phyloP scores from a whole-genome alignment of 2,797 vertebrate genomes.

The Lagothrix lagotricha region DNA sequence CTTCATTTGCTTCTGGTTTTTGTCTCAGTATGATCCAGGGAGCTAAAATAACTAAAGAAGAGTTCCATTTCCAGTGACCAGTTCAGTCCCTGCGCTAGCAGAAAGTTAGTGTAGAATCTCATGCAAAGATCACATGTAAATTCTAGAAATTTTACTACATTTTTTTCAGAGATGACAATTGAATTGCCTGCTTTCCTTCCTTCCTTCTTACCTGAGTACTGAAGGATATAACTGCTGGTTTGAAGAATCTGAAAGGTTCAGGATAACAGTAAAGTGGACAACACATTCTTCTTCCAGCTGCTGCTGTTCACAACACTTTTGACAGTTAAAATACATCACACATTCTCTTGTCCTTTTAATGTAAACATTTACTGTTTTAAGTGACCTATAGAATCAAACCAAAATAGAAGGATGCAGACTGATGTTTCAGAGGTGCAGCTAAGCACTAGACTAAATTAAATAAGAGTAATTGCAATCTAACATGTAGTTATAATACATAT shows the following conservation, averaged over 20 bases:
- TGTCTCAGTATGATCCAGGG: neutral
- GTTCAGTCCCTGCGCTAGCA: neutral
- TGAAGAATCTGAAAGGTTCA: constrained; percentile 70
- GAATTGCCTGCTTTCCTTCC: neutral
- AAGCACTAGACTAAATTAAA: constrained; percentile 81
- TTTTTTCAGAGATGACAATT: neutral
- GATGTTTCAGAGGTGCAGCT: constrained; percentile 83
- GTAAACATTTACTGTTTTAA: constrained; percentile 89
- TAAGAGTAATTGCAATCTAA: constrained; percentile 77
- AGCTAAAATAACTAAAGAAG: constrained; percentile 7
- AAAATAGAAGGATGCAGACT: constrained; percentile 83
- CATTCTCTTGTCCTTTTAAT: constrained; percentile 86
- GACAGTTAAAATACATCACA: constrained; percentile 88
- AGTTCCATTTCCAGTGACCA: neutral
- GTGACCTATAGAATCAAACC: constrained; percentile 84
- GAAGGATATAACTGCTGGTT: constrained; percentile 75
- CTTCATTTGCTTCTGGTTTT: neutral
- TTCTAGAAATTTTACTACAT: neutral
- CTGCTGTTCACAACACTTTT: constrained; percentile 86
- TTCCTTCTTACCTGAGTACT: constrained; percentile 10
- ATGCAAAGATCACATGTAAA: neutral
- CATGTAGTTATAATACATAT: constrained; percentile 38
- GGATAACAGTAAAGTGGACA: constrained; percentile 68
- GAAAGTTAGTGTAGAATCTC: neutral
- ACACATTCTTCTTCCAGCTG: constrained; percentile 85